Conservation (phyloP, 2,113 vertebrate genomes). For the Tyrannus savana region DNA sequence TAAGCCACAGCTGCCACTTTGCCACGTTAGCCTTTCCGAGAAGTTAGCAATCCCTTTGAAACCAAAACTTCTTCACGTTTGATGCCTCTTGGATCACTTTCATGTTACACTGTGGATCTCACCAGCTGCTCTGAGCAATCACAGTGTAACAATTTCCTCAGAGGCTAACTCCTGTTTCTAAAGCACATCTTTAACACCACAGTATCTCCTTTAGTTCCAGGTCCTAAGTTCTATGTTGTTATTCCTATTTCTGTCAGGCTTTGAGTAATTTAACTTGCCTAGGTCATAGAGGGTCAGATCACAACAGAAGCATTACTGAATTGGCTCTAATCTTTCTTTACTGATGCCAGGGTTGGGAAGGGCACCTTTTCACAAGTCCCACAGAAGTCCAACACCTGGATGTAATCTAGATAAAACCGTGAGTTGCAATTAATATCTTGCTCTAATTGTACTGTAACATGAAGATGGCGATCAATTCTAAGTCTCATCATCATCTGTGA, state of each 20-base stretch:
- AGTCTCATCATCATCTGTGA: background rate
- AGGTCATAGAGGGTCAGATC: background rate
- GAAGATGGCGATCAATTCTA: background rate
- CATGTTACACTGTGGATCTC: background rate
- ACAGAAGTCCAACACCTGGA: background rate
- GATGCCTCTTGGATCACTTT: slow-evolving; percentile 46
- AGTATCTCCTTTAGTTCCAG: slow-evolving; percentile 33
- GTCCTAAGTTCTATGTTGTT: background rate
- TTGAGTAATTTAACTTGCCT: slow-evolving; percentile 6
- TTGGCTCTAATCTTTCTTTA: background rate
- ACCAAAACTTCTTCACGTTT: slow-evolving; percentile 36
- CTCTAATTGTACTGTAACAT: background rate
- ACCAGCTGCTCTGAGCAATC: slow-evolving; percentile 53
- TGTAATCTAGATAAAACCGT: background rate
- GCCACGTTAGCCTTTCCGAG: slow-evolving; percentile 4
- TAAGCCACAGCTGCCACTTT: slow-evolving; percentile 46
- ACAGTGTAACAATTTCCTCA: background rate
- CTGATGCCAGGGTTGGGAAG: background rate
- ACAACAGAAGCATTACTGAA: background rate
- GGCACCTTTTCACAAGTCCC: background rate
- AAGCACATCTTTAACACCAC: slow-evolving; percentile 10
- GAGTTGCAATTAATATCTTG: background rate
- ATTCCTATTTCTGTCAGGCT: background rate
- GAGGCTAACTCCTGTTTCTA: slow-evolving; percentile 17
- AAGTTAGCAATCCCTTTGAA: slow-evolving; percentile 50